These are phyloP conservation scores for Meleagris gallopavo DNA, from an alignment of 2,113 vertebrate genomes.

Conservation along the genomic window DNA sequence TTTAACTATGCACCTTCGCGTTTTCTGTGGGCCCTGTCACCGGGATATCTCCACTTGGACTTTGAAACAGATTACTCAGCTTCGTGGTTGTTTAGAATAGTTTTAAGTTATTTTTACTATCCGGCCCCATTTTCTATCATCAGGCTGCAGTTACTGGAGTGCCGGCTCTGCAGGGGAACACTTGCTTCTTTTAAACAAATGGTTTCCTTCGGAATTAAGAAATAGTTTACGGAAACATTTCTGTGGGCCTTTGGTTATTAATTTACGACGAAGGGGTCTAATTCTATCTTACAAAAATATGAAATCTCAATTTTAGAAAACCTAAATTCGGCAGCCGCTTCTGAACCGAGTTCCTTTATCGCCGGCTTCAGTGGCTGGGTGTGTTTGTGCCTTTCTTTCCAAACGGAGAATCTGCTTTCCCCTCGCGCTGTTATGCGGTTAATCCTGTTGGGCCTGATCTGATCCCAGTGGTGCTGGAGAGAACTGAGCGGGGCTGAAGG, in stretches of 20 bases:
- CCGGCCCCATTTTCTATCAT: constrained; percentile 58
- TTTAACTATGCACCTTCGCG: constrained; percentile 63
- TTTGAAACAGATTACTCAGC: constrained; percentile 64
- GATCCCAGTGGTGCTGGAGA: neutral
- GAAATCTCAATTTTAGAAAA: neutral
- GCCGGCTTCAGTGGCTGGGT: neutral
- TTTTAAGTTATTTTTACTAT: constrained; percentile 66
- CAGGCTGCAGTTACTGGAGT: constrained; percentile 48
- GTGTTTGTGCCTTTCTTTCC: neutral
- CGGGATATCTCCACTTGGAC: constrained; percentile 53
- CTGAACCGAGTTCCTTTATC: neutral
- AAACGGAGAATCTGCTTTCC: neutral
- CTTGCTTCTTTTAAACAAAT: constrained; percentile 62
- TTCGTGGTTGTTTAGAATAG: constrained; percentile 51
- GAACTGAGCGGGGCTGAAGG: neutral
- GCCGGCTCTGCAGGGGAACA: constrained; percentile 53
- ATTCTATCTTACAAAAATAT: neutral
- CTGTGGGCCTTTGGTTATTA: constrained; percentile 46
- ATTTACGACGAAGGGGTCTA: constrained; percentile 18
- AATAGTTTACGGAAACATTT: constrained; percentile 42
- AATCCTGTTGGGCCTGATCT: constrained; percentile 60
- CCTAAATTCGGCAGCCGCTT: constrained; percentile 9
- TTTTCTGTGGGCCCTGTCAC: constrained; percentile 40
- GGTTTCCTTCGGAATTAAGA: constrained; percentile 48
- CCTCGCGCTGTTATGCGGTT: constrained; percentile 12